A percentile compares a stretch with the other conserved stretches of the same genome.
These are phyloP conservation scores for Dolichopus griseipennis DNA, from an alignment of 2,888 invertebrate genomes.

Conservation along the genomic window DNA sequence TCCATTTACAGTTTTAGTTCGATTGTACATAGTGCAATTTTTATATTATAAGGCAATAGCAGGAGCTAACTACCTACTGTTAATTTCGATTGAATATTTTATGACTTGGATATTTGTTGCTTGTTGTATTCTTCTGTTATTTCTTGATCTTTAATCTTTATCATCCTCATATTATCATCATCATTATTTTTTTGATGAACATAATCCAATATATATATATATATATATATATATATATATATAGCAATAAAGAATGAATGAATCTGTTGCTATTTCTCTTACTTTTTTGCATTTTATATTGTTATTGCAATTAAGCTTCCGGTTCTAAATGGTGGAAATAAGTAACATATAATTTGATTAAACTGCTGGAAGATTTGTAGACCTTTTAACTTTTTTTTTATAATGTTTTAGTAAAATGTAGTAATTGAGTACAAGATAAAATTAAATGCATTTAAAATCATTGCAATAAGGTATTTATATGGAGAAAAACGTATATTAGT, in stretches of 20 bases:
- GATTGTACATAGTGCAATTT: background rate
- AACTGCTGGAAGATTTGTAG: slow-evolving; percentile 1
- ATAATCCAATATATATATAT: too few species aligned
- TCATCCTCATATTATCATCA: background rate
- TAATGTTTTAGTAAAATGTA: too few species aligned
- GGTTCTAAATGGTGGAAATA: background rate
- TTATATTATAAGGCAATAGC: background rate
- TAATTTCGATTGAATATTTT: background rate
- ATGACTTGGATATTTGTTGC: background rate
- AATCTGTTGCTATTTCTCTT: background rate
- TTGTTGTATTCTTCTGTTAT: background rate
- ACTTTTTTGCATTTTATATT: too few species aligned
- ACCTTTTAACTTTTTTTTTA: background rate
- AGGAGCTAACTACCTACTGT: background rate
- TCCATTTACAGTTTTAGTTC: background rate
- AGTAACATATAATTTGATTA: slow-evolving; percentile 3
- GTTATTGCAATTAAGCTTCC: background rate
- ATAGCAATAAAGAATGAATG: background rate
- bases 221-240: too few species aligned
- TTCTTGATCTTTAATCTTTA: background rate
- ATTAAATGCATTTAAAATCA: too few species aligned
- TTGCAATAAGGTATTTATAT: too few species aligned
- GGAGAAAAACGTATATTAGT: too few species aligned
- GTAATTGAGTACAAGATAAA: too few species aligned
- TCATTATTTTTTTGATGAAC: too few species aligned